Percentiles rank a stretch among this genome's conserved stretches.
Evolutionary conservation across 2,888 invertebrate genomes (phyloP).

Genomic region (Rhagonycha fulva): DNA sequence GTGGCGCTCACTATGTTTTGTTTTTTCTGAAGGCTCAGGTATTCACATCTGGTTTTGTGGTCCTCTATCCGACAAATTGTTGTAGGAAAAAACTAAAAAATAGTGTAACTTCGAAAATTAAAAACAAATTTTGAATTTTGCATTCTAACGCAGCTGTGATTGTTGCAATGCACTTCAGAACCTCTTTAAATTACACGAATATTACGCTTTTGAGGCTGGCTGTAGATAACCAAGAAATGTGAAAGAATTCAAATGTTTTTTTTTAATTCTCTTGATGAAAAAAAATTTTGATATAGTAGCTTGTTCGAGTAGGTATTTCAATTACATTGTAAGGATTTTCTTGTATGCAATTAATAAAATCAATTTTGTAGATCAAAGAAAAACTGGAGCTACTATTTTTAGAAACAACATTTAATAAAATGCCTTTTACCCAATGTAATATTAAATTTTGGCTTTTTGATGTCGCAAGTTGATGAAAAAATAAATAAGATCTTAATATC

Average conservation of each 20-base stretch:
- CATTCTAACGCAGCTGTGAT: no score
- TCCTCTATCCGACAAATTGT: no score
- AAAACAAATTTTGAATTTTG: no score
- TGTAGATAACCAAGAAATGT: neutral
- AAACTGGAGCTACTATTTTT: neutral
- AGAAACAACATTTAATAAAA: neutral
- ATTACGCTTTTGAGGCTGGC: no score
- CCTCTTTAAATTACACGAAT: no score
- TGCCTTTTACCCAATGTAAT: neutral
- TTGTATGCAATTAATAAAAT: neutral
- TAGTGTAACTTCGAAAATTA: no score
- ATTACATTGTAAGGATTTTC: neutral
- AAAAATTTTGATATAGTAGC: neutral
- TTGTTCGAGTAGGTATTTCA: neutral
- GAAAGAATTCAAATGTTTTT: neutral
- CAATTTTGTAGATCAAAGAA: neutral
- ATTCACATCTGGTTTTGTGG: no score
- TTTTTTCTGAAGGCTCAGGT: no score
- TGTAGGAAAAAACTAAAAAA: no score
- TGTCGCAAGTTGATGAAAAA: neutral
- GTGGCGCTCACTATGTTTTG: no score
- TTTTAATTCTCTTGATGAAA: neutral
- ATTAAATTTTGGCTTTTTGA: neutral
- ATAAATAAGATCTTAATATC: neutral
- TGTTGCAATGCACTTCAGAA: no score